Evolutionary conservation across 1,140 invertebrate species (phyloP).

Genomic region (Zaprionus lachaisei): DNA sequence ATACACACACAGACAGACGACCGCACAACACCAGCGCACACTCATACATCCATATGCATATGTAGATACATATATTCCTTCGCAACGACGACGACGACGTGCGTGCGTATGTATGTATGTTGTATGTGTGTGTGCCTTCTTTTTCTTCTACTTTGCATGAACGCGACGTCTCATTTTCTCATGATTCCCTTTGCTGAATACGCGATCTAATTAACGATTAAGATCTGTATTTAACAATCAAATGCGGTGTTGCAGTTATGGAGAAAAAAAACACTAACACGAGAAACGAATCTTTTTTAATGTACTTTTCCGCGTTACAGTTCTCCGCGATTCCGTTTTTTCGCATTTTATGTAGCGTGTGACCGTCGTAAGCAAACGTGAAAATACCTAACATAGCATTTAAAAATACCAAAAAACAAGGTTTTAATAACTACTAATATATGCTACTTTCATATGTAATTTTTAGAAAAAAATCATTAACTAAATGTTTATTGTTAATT

Average conservation of each 20-base stretch:
- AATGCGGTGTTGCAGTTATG: slow-evolving; percentile 11
- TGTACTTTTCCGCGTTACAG: slow-evolving; percentile 58
- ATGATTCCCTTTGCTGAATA: slow-evolving; percentile 25
- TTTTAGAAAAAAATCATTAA: background rate
- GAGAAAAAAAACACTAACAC: slow-evolving; percentile 41
- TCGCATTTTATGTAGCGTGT: slow-evolving; percentile 51
- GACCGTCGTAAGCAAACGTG: slow-evolving; percentile 4
- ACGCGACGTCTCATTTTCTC: slow-evolving; percentile 49
- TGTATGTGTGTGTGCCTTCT: slow-evolving; percentile 59
- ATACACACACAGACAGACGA: slow-evolving; percentile 38
- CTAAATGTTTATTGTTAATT: background rate
- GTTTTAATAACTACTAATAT: background rate
- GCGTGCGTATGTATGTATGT: slow-evolving; percentile 66
- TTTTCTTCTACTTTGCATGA: slow-evolving; percentile 58
- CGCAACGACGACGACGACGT: slow-evolving; percentile 49
- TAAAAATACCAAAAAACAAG: slow-evolving; percentile 20
- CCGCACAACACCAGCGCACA: slow-evolving; percentile 45
- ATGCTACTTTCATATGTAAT: background rate
- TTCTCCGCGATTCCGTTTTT: slow-evolving; percentile 58
- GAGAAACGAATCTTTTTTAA: slow-evolving; percentile 47
- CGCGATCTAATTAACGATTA: slow-evolving; percentile 24
- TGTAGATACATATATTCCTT: slow-evolving; percentile 73
- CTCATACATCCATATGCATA: slow-evolving; percentile 46
- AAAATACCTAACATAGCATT: slow-evolving; percentile 20
- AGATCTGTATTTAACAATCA: slow-evolving; percentile 20